Evolutionary conservation across 92 coral and sea anemone genomes (phyloP).

Genomic region (Porites divaricata): DNA sequence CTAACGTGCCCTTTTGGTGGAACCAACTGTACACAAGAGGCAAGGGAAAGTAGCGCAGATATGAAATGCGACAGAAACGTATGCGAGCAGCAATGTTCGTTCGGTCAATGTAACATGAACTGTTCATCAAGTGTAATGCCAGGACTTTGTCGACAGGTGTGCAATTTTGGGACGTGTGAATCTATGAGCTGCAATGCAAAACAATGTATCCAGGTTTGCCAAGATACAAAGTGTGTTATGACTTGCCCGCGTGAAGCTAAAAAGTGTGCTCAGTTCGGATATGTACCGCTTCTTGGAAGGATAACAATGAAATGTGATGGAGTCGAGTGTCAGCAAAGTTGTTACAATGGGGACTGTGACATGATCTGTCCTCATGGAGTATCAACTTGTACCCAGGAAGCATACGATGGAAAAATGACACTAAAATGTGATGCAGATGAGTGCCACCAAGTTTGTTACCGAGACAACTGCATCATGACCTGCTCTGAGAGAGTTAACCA

Average conservation of each 20-base stretch:
- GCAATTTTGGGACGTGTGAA: neutral
- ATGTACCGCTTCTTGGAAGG: neutral
- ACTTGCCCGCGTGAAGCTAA: neutral
- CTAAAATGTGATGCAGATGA: neutral
- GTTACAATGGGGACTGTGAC: slow-evolving; percentile 30
- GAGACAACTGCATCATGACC: slow-evolving; percentile 23
- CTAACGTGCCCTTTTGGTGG: neutral
- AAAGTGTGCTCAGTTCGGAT: neutral
- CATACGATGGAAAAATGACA: neutral
- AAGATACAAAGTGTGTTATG: neutral
- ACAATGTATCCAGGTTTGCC: neutral
- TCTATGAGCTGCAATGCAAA: neutral
- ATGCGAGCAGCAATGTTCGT: neutral
- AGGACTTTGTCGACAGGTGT: neutral
- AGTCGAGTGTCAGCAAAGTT: slow-evolving; percentile 28
- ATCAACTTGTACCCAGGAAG: slow-evolving; percentile 5
- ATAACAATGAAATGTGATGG: slow-evolving; percentile 7
- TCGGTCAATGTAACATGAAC: slow-evolving; percentile 3
- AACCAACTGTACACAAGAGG: neutral
- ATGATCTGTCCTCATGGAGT: slow-evolving; percentile 43
- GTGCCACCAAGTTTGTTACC: slow-evolving; percentile 18
- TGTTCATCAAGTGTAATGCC: neutral
- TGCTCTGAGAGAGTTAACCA: slow-evolving; percentile 17
- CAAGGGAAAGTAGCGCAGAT: neutral
- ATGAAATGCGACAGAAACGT: neutral